Percentiles rank a stretch among this genome's conserved stretches.
phyloP scores from a whole-genome alignment of 35 echinoderm and acorn worm species.

The Heliocidaris tuberculata region DNA sequence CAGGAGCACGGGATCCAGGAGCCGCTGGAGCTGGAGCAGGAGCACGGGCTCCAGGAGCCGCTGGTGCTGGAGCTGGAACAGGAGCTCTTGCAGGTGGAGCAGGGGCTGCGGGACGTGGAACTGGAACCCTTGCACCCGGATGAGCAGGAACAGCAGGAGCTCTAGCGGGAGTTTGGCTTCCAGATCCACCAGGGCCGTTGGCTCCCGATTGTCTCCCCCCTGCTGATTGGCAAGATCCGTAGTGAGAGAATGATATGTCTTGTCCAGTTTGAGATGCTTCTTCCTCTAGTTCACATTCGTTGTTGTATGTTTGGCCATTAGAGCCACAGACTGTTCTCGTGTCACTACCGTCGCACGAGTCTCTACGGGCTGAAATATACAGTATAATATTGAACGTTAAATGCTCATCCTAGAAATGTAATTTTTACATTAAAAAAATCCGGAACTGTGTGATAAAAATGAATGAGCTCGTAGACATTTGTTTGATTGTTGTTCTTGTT shows the following conservation, averaged over 20 bases:
- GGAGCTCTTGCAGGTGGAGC: neutral
- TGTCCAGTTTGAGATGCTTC: neutral
- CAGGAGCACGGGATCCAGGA: neutral
- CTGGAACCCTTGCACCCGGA: neutral
- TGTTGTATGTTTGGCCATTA: constrained; percentile 9
- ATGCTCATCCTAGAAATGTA: neutral
- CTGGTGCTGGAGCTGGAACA: neutral
- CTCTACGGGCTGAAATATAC: neutral
- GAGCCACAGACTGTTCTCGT: constrained; percentile 23
- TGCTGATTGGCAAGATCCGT: constrained; percentile 11
- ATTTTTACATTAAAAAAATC: neutral
- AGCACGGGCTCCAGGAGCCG: neutral
- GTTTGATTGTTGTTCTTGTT: neutral
- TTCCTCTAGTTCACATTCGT: constrained; percentile 10
- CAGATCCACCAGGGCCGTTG: neutral
- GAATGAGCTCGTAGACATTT: neutral
- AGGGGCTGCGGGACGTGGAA: neutral
- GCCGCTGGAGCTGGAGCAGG: neutral
- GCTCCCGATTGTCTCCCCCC: neutral
- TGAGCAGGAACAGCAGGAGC: neutral
- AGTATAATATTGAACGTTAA: neutral
- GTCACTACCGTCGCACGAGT: neutral
- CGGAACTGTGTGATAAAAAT: neutral
- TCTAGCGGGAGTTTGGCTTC: neutral
- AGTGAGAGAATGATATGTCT: neutral